These are phyloP conservation scores for Remorina albescens DNA, from an alignment of 2,797 vertebrate species.

Conservation along the genomic window DNA sequence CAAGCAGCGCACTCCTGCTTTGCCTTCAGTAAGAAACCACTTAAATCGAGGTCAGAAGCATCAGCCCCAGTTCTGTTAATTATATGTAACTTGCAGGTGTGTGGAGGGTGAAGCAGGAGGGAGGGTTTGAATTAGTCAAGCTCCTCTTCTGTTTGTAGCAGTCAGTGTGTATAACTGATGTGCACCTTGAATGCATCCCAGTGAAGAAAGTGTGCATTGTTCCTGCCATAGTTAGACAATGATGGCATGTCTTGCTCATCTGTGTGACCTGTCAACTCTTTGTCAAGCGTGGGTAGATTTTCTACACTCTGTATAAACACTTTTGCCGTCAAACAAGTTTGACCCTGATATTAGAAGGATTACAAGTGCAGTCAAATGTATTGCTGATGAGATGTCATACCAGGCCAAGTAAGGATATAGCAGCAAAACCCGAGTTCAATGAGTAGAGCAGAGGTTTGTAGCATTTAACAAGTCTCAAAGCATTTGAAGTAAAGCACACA, in stretches of 20 bases:
- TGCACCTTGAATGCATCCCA: not conserved
- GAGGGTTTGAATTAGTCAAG: not conserved
- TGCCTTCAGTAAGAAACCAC: not conserved
- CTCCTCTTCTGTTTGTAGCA: not conserved
- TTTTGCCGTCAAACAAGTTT: not conserved
- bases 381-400: not conserved
- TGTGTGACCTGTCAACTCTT: not conserved
- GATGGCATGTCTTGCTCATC: not conserved
- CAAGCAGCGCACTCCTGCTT: not conserved
- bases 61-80: not conserved
- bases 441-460: not conserved
- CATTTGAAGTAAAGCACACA: constrained; percentile 1
- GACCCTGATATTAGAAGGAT: no score
- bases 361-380: not conserved
- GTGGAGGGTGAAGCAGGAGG: not conserved
- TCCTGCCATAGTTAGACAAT: not conserved
- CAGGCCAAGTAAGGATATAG: not conserved
- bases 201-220: not conserved
- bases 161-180: not conserved
- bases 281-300: not conserved
- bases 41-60: not conserved
- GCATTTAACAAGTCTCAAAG: not conserved
- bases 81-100: not conserved
- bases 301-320: not conserved
- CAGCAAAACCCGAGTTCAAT: not conserved